Evolutionary conservation across 1,140 invertebrate genomes (phyloP), one percentile per base, ranked within the genome.

Genomic region (Ephestia elutella): DNA sequence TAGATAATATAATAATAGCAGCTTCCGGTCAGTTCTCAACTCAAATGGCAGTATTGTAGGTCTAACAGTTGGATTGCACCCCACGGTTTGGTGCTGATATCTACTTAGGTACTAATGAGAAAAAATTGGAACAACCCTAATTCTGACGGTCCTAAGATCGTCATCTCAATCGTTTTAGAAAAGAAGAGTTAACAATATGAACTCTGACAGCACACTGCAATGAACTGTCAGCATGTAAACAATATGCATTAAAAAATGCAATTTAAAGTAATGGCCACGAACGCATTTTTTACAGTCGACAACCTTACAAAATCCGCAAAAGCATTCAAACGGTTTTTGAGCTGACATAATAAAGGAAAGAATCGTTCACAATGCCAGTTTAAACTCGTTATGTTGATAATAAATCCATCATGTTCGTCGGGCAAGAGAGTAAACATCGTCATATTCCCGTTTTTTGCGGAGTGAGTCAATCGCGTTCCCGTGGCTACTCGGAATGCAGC

Each of bases 361-460:
- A n/a, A 5, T n/a, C 38, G 38, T 44, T 17, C 13, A 44, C 38
- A 44, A 44, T 53, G 50, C 50, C 50, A 21, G 50, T 53, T 59
- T 57, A 63, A 60, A 58, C 51, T 68, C 44, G 63, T 74, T 69
- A 69, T 62, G 55, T 51, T 60, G 48, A 60, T 59, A 69, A 71
- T 75, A 70, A 71, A 73, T 74, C 73, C 73, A 75, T 75, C 67
- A 65, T 55, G 49, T 19, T 57, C 56, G 1, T 19, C 53, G 44
- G 17, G 54, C 65, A 62, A 57, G 54, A 63, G 61, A 59, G 62
- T 67, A 68, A 51, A 51, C 59, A 55, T 56, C 62, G 62, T 75
- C 68, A 76, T 72, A 68, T 67, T 67, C 59, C 50, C 59, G 58
- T 21, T 70, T 76, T 75, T 73, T 75, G 65, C 64, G 55, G 60